Conservation (phyloP, 2,888 invertebrate species). For the Metacarcinus magister region DNA sequence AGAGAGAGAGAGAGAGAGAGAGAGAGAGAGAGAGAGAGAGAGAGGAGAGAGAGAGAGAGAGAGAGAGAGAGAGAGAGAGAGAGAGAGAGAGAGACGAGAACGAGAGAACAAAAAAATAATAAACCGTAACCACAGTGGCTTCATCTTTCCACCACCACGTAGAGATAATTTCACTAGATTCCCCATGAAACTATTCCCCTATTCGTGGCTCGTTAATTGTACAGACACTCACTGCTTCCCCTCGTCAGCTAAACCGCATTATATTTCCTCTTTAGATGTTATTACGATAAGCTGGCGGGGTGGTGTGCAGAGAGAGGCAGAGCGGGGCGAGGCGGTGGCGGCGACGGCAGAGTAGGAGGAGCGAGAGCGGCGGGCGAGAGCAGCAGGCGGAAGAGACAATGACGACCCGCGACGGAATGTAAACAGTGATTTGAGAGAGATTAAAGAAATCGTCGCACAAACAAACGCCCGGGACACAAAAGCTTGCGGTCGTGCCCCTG, state of each 20-base stretch:
- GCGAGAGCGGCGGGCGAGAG: not conserved
- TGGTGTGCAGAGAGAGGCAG: not conserved
- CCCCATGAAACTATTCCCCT: not conserved
- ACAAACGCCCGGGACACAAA: conserved; percentile 41
- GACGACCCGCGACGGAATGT: conserved; percentile 17
- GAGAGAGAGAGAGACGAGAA: not conserved
- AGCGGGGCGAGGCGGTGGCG: not conserved
- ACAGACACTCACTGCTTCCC: conserved; percentile 7
- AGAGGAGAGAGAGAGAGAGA: too few species aligned
- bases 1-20: not conserved
- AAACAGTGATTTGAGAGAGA: conserved; percentile 40
- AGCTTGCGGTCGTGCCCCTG: conserved; percentile 18
- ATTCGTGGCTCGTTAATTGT: conserved; percentile 50
- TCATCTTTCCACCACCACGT: not conserved
- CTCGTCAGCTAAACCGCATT: not conserved
- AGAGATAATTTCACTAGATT: not conserved
- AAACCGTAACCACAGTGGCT: not conserved
- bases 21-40: not conserved
- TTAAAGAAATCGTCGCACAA: not conserved
- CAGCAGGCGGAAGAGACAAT: not conserved
- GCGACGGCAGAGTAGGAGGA: not conserved
- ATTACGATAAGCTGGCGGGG: conserved; percentile 18
- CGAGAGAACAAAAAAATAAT: not conserved
- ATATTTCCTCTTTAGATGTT: conserved; percentile 47
- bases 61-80: not conserved